These are phyloP conservation scores for Strigops habroptila DNA, from an alignment of 2,113 vertebrate genomes.

Conservation along the genomic window DNA sequence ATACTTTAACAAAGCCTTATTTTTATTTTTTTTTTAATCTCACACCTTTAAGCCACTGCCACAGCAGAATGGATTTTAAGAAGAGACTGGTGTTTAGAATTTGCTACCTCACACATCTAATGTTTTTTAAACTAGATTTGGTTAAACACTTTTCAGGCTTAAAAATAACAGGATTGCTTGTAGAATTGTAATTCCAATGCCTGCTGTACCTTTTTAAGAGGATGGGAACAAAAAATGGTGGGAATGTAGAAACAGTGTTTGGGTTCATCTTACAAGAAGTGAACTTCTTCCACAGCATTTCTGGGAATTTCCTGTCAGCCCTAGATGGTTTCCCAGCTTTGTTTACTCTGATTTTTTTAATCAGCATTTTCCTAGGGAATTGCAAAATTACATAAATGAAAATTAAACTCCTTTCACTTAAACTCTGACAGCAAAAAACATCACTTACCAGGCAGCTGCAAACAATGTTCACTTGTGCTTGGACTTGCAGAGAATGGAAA, in stretches of 20 bases:
- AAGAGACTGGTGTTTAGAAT: constrained; percentile 6
- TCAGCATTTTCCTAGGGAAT: background rate
- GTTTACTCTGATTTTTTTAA: background rate
- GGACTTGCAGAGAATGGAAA: background rate
- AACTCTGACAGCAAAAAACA: background rate
- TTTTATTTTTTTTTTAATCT: background rate
- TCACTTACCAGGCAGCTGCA: background rate
- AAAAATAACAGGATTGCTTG: background rate
- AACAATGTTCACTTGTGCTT: background rate
- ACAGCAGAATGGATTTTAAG: background rate
- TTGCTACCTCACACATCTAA: background rate
- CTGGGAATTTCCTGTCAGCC: background rate
- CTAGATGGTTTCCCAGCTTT: background rate
- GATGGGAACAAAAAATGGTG: background rate
- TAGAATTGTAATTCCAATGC: background rate
- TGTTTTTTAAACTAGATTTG: constrained; percentile 10
- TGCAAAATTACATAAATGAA: background rate
- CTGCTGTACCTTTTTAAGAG: background rate
- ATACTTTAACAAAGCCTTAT: background rate
- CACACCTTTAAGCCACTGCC: background rate
- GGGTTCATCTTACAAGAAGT: background rate
- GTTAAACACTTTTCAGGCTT: background rate
- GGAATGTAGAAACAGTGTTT: background rate
- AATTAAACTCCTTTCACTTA: background rate
- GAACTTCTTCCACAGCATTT: background rate